Conservation (phyloP, 1,140 invertebrate species). For the Ruditapes philippinarum region DNA sequence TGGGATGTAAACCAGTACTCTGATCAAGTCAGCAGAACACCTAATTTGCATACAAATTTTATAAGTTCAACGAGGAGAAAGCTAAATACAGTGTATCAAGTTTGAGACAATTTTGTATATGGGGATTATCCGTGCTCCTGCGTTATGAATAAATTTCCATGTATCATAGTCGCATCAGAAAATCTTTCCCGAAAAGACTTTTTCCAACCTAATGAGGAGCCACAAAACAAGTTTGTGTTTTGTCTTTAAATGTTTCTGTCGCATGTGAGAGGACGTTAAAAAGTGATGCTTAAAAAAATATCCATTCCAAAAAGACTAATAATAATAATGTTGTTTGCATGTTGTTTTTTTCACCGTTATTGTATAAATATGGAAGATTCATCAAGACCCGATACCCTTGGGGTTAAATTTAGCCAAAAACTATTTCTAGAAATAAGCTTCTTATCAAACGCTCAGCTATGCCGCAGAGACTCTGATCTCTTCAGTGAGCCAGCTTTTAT, state of each 20-base stretch:
- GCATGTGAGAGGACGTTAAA: not conserved
- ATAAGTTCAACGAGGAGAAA: not conserved
- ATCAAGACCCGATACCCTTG: too few species aligned
- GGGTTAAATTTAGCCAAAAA: too few species aligned
- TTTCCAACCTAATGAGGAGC: too few species aligned
- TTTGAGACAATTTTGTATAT: conserved; percentile 19
- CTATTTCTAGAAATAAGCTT: too few species aligned
- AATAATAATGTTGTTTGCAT: too few species aligned
- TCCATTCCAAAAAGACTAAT: too few species aligned
- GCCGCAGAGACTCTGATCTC: too few species aligned
- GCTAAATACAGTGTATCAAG: not conserved
- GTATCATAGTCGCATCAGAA: not conserved
- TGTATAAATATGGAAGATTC: too few species aligned
- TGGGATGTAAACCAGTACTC: not conserved
- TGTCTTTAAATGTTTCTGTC: not conserved
- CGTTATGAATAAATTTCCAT: conserved; percentile 52
- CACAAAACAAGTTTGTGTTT: not conserved
- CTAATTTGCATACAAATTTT: conserved; percentile 30
- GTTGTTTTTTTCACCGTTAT: too few species aligned
- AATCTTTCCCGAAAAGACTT: not conserved
- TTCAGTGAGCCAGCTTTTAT: too few species aligned
- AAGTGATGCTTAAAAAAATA: not conserved
- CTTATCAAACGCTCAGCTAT: too few species aligned
- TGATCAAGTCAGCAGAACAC: not conserved
- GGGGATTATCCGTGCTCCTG: not conserved